A percentile compares a stretch with the other conserved stretches of the same genome.
Conservation (phyloP, 2,113 vertebrate genomes). For the Bettongia penicillata region DNA sequence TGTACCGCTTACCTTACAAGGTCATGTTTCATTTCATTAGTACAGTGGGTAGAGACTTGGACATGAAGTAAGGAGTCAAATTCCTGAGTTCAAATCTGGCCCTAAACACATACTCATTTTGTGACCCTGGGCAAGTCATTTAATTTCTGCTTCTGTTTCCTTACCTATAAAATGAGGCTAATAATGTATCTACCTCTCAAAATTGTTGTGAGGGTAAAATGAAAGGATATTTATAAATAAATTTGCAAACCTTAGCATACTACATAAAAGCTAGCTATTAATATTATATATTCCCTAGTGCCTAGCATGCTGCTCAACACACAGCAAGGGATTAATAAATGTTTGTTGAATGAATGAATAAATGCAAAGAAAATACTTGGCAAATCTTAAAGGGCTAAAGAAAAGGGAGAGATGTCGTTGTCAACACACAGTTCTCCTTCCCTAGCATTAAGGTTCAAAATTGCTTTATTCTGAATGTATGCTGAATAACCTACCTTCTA, state of each 20-base stretch:
- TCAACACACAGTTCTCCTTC: neutral
- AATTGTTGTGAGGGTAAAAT: neutral
- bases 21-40: neutral
- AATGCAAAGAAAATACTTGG: neutral
- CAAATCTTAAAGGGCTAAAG: neutral
- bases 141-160: neutral
- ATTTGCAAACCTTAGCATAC: too few relatives aligned
- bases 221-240: neutral
- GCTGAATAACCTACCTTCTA: neutral
- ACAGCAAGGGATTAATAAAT: neutral
- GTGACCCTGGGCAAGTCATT: neutral
- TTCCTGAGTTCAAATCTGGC: neutral
- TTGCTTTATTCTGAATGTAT: neutral
- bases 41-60: neutral
- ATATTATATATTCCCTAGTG: neutral
- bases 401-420: neutral
- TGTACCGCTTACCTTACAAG: neutral
- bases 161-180: neutral
- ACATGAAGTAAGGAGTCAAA: neutral
- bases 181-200: neutral
- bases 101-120: neutral
- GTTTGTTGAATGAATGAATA: neutral
- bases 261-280: neutral
- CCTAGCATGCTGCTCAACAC: neutral
- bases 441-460: neutral